A percentile compares a stretch with the other conserved stretches of the same genome.
phyloP scores from a whole-genome alignment of 37 sponge, comb jelly and placozoan species.

The Geodia barretti region DNA sequence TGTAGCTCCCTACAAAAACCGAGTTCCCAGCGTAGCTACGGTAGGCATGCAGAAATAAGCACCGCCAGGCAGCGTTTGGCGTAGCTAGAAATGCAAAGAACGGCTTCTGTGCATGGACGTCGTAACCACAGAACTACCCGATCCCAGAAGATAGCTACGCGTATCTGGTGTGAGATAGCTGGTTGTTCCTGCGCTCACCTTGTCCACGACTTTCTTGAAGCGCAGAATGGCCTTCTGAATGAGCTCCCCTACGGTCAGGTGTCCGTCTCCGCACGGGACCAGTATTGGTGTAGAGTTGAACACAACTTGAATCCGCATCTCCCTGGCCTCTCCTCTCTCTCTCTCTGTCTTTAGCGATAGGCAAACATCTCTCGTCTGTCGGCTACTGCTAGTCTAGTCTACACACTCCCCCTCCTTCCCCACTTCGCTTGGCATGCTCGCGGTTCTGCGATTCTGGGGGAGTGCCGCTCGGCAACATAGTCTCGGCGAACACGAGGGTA shows the following conservation, averaged over 20 bases:
- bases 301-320: constrained; percentile 72
- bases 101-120: too few relatives aligned
- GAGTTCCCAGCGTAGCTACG: too few relatives aligned
- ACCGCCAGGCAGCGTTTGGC: too few relatives aligned
- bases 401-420: not conserved
- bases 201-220: constrained; percentile 61
- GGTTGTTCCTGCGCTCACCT: constrained; percentile 13
- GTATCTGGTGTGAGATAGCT: not conserved
- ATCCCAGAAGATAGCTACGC: too few relatives aligned
- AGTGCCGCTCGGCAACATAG: not conserved
- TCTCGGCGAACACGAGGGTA: not conserved
- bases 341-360: not conserved
- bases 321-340: not conserved
- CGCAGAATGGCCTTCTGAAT: constrained; percentile 68
- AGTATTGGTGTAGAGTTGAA: constrained; percentile 68
- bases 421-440: not conserved
- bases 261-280: constrained; percentile 84
- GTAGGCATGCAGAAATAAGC: too few relatives aligned
- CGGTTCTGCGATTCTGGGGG: not conserved
- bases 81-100: too few relatives aligned
- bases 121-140: too few relatives aligned
- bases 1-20: too few relatives aligned
- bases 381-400: too few relatives aligned
- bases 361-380: not conserved
- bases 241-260: constrained; percentile 60